Percentiles rank a stretch among this genome's conserved stretches.
Conservation (phyloP, 1,140 invertebrate species). For the Listronotus oregonensis region DNA sequence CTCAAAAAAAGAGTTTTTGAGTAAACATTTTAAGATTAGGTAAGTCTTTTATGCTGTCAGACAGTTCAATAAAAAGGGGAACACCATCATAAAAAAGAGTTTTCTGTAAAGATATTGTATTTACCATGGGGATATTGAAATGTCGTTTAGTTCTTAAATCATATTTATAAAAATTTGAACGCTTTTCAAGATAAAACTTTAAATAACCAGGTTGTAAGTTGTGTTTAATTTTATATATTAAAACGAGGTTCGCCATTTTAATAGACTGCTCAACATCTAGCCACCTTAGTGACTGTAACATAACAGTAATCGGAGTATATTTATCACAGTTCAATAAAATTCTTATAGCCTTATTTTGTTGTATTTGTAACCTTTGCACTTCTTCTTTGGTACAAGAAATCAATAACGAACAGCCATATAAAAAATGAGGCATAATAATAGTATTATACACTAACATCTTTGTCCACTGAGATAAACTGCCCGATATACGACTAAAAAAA, state of each 20-base stretch:
- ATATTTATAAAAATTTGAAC: too few relatives aligned
- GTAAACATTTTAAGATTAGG: not conserved
- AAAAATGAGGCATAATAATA: constrained; percentile 6
- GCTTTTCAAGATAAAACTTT: too few relatives aligned
- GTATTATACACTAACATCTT: constrained; percentile 2
- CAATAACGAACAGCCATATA: constrained; percentile 3
- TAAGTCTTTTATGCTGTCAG: constrained; percentile 36
- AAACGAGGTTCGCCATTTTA: not conserved
- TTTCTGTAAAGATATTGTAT: too few relatives aligned
- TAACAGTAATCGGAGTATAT: not conserved
- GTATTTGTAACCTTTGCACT: not conserved
- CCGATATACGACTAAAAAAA: not conserved
- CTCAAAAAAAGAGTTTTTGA: too few relatives aligned
- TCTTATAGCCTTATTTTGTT: not conserved
- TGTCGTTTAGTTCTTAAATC: too few relatives aligned
- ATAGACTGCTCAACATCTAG: not conserved
- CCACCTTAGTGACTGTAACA: constrained; percentile 3
- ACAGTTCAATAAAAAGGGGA: constrained; percentile 14
- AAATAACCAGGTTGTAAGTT: too few relatives aligned
- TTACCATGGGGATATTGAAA: too few relatives aligned
- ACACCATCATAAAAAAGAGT: not conserved
- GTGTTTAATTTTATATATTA: too few relatives aligned
- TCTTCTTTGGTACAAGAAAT: constrained; percentile 1
- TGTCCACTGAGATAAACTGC: constrained; percentile 3
- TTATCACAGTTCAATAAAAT: constrained; percentile 5